Conservation (phyloP, 1,140 invertebrate genomes). For the Pomacea maculata region DNA sequence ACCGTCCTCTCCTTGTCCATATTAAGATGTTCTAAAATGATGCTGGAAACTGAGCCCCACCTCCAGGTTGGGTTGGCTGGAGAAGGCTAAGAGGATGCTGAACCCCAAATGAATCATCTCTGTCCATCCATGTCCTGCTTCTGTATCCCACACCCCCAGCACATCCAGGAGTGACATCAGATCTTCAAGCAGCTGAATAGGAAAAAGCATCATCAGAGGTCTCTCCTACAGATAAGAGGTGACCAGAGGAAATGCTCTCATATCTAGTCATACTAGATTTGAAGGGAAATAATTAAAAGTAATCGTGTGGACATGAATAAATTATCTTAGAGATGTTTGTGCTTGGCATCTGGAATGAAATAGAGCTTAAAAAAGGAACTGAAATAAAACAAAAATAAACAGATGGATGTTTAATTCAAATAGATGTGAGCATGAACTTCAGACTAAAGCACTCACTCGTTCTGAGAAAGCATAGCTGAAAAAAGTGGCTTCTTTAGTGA, state of each 20-base stretch:
- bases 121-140: conserved; percentile 68
- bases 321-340: not conserved
- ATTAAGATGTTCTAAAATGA: not conserved
- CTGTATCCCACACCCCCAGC: conserved; percentile 66
- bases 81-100: conserved; percentile 70
- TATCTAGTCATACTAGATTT: not conserved
- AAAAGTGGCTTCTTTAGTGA: conserved; percentile 69
- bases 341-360: not conserved
- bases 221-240: not conserved
- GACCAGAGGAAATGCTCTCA: no score
- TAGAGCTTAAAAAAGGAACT: not conserved
- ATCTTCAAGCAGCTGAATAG: conserved; percentile 69
- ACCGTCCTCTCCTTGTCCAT: no score
- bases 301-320: not conserved
- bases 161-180: conserved; percentile 70
- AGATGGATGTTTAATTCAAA: not conserved
- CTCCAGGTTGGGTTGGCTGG: conserved; percentile 69
- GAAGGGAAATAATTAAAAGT: no score
- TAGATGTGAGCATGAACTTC: no score
- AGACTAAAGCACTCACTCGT: conserved; percentile 39
- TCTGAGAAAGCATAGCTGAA: conserved; percentile 68
- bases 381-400: not conserved
- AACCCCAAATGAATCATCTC: conserved; percentile 71
- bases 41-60: conserved; percentile 34
- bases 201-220: not conserved